These are phyloP conservation scores for Seladonia tumulorum DNA, from an alignment of 2,888 invertebrate genomes.

Conservation along the genomic window DNA sequence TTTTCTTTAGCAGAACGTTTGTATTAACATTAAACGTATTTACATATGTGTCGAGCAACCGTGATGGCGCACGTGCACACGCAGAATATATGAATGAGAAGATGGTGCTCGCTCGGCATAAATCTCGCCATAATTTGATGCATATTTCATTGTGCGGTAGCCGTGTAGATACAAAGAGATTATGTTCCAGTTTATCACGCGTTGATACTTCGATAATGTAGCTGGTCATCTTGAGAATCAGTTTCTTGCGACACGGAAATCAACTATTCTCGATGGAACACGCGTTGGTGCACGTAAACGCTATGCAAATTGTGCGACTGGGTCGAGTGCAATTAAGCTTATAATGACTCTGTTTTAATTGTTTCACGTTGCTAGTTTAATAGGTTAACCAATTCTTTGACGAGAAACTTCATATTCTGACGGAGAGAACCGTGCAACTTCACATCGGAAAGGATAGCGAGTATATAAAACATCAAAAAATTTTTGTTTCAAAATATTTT, in stretches of 20 bases:
- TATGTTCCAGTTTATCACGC: constrained; percentile 28
- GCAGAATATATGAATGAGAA: constrained; percentile 15
- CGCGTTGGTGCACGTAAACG: not conserved
- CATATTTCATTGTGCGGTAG: constrained; percentile 26
- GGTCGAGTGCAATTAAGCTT: no score
- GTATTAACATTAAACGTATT: constrained; percentile 31
- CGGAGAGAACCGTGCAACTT: no score
- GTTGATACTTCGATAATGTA: not conserved
- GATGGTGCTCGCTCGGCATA: constrained; percentile 15
- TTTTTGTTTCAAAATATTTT: no score
- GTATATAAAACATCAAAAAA: no score
- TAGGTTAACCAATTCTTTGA: no score
- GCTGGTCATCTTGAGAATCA: not conserved
- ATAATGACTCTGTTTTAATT: no score
- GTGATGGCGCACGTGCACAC: not conserved
- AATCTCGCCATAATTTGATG: constrained; percentile 38
- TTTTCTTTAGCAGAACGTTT: constrained; percentile 13
- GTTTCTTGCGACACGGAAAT: not conserved
- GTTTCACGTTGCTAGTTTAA: no score
- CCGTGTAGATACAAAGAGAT: constrained; percentile 30
- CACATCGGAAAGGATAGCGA: no score
- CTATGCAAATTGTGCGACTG: no score
- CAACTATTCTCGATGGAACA: not conserved
- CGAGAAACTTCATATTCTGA: no score
- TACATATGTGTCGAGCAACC: not conserved